These are phyloP conservation scores for Drosophila elegans DNA, from an alignment of 1,140 invertebrate species.

Conservation along the genomic window DNA sequence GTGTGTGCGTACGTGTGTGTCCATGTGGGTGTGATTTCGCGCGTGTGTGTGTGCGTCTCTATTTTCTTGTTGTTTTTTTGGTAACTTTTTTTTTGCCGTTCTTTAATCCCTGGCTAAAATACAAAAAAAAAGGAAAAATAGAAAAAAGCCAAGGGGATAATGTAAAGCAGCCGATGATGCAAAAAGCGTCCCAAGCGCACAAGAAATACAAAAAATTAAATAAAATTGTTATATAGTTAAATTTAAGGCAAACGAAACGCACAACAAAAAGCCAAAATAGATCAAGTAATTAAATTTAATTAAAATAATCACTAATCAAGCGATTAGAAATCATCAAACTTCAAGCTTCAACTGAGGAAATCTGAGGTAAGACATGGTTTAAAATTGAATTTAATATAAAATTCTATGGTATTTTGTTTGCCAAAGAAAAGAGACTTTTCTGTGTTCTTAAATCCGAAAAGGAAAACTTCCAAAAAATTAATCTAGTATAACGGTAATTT, in stretches of 20 bases:
- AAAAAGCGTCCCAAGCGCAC: slow-evolving; percentile 33
- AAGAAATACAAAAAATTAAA: slow-evolving; percentile 16
- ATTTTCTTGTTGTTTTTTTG: slow-evolving; percentile 59
- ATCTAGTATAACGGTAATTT: too few species aligned
- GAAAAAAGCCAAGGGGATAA: slow-evolving; percentile 28
- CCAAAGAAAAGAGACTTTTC: neutral
- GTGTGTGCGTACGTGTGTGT: slow-evolving; percentile 27
- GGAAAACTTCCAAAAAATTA: neutral
- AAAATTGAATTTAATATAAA: neutral
- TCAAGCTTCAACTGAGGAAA: neutral
- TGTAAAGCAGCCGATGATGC: slow-evolving; percentile 23
- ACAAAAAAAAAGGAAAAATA: slow-evolving; percentile 12
- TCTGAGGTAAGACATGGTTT: neutral
- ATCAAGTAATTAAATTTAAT: slow-evolving; percentile 22
- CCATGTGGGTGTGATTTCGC: slow-evolving; percentile 44
- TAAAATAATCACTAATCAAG: slow-evolving; percentile 7
- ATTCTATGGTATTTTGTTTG: neutral
- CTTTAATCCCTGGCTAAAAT: slow-evolving; percentile 36
- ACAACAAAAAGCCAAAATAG: slow-evolving; percentile 52
- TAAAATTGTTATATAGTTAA: slow-evolving; percentile 25
- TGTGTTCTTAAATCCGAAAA: neutral
- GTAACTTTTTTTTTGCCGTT: slow-evolving; percentile 39
- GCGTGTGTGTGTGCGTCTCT: slow-evolving; percentile 44
- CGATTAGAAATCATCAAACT: slow-evolving; percentile 4
- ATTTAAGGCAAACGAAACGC: slow-evolving; percentile 56